Evolutionary conservation across 2,113 vertebrate species (phyloP).

Genomic region (Stigmatopora argus): DNA sequence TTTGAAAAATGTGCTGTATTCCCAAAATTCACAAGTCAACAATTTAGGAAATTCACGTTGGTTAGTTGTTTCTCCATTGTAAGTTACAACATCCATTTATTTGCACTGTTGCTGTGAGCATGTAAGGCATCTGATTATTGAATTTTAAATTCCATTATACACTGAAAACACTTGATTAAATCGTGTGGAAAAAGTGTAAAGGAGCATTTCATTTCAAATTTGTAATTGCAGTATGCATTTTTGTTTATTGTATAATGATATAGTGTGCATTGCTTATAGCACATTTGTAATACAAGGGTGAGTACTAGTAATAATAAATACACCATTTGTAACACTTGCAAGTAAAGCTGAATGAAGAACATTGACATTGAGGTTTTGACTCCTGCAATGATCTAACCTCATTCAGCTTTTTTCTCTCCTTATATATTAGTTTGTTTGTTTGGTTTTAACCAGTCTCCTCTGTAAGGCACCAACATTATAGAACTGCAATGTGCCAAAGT

Average conservation of each 20-base stretch:
- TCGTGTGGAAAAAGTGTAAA: neutral
- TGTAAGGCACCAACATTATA: too few relatives aligned
- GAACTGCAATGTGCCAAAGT: too few relatives aligned
- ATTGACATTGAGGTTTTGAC: too few relatives aligned
- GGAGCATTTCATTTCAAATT: conserved; percentile 2
- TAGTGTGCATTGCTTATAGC: neutral
- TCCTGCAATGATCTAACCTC: too few relatives aligned
- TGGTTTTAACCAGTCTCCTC: too few relatives aligned
- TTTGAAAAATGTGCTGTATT: neutral
- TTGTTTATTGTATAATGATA: too few relatives aligned
- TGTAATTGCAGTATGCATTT: neutral
- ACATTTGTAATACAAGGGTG: neutral
- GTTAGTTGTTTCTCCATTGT: neutral
- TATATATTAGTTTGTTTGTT: too few relatives aligned
- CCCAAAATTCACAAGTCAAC: neutral
- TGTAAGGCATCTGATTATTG: conserved; percentile 7
- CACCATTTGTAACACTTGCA: neutral
- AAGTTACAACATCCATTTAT: neutral
- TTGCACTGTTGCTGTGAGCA: neutral
- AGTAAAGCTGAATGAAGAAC: too few relatives aligned
- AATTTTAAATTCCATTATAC: conserved; percentile 21
- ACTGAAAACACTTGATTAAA: conserved; percentile 8
- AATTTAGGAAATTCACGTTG: neutral
- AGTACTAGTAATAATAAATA: neutral
- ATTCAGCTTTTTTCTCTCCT: too few relatives aligned